Base-by-base conservation (phyloP, 2,888 invertebrate species). In the Zaprionus bogoriensis region DNA sequence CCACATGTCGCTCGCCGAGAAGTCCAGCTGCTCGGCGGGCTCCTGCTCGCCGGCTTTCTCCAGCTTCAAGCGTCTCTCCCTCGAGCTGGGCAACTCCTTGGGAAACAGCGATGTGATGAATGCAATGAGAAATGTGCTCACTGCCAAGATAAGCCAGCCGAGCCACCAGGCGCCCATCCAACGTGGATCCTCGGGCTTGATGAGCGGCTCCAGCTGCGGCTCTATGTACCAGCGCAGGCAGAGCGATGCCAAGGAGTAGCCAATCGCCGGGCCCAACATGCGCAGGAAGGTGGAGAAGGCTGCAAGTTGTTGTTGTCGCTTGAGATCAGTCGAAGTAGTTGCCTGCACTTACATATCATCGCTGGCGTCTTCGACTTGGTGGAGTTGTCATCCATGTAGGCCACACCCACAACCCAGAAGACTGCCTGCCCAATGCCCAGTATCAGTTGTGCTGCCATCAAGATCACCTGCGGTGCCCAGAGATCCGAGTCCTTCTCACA, bases 111-210 rank as follows among this genome's bases (percentile, higher is more conserved):
- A 93, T 22, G 95, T 87, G 0, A 94, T 88, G 14, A 89, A 91
- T 0, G 94, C 93, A 17, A 93, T 92, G 1, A 94, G 44, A 17
- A 93, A 91, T 25, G 94, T 91, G 0, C 93, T 84, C 1, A 92
- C 84, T 2, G 93, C 93, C 4, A 94, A 87, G 9, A 94, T 90
- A 2, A 94, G 91, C 94, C 95, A 95, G 0, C 95, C 95, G 28
- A 95, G 77, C 95, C 95, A 96, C 95, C 95, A 96, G 10, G 95
- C 95, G 2, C 95, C 95, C 41, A 95, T 89, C 95, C 95, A 96
- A 70, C 95, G 92, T 0, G 95, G 95, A 90, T 95, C 95, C 17
- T 91, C 91, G 93, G 3, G 91, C 12, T 14, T 92, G 45, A 95
- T 94, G 0, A 93, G 92, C 0, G 94, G 94, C 2, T 92, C 93